Evolutionary conservation across 2,797 vertebrate species (phyloP).

Genomic region (Neosilurus hyrtlii): DNA sequence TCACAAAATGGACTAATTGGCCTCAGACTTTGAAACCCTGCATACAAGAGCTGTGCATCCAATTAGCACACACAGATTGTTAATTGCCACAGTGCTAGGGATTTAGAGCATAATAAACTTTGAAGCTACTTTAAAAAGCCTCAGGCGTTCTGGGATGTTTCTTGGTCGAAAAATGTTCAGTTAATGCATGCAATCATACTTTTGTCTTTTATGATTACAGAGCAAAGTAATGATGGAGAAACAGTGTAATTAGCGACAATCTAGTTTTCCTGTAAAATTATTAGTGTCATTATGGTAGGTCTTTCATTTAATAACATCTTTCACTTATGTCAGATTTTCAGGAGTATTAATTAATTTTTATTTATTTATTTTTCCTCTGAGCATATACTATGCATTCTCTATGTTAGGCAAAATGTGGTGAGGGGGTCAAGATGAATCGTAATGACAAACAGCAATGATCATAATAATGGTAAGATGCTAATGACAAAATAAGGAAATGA

Average conservation of each 20-base stretch:
- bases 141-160: neutral
- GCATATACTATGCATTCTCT: neutral
- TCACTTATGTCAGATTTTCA: neutral
- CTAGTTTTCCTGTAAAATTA: conserved; percentile 28
- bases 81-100: conserved; percentile 39
- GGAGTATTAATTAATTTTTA: neutral
- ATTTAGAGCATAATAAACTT: conserved; percentile 50
- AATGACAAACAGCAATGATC: neutral
- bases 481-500: neutral
- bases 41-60: conserved; percentile 47
- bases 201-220: neutral
- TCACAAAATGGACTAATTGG: conserved; percentile 54
- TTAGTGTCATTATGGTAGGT: conserved; percentile 4
- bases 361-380: neutral
- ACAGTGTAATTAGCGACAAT: conserved; percentile 22
- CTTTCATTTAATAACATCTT: neutral
- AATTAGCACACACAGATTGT: conserved; percentile 45
- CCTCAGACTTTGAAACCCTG: conserved; percentile 27
- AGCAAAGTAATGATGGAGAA: neutral
- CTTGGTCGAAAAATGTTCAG: conserved; percentile 5
- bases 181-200: neutral
- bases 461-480: neutral
- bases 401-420: neutral
- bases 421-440: neutral
- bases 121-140: neutral